Conservation (phyloP, 2,113 vertebrate genomes). For the Steatornis caripensis region DNA sequence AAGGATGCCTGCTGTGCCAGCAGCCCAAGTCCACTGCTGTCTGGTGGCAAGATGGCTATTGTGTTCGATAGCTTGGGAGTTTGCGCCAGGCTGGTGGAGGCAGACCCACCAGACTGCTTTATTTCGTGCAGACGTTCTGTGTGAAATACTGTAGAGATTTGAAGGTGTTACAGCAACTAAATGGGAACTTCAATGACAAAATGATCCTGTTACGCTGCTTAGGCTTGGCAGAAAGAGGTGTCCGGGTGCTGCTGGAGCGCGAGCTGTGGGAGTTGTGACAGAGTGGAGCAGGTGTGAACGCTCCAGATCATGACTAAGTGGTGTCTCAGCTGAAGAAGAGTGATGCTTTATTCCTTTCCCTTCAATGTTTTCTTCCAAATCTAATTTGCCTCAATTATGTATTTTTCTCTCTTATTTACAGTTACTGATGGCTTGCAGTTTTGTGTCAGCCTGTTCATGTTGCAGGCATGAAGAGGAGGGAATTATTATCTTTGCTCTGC, state of each 20-base stretch:
- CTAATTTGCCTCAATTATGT: conserved; percentile 7
- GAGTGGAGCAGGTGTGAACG: conserved; percentile 20
- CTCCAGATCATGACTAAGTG: conserved; percentile 41
- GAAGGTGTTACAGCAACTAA: conserved; percentile 1
- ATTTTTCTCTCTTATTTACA: background rate
- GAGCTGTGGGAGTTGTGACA: conserved; percentile 13
- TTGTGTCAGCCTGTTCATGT: background rate
- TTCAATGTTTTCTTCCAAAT: conserved; percentile 26
- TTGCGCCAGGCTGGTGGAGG: background rate
- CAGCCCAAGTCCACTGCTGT: background rate
- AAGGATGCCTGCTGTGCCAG: background rate
- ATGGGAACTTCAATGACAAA: background rate
- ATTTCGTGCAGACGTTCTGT: background rate
- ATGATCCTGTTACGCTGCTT: background rate
- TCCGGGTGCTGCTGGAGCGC: background rate
- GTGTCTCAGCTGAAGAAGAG: conserved; percentile 1
- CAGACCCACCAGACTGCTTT: background rate
- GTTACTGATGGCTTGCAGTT: background rate
- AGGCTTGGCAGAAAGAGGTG: conserved; percentile 20
- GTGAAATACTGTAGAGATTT: background rate
- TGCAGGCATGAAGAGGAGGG: background rate
- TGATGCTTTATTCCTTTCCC: background rate
- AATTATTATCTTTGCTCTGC: background rate
- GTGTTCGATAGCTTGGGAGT: background rate
- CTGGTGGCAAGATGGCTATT: background rate